Base-by-base conservation (phyloP, 2,888 invertebrate species). In the Drosophila neutralis region DNA sequence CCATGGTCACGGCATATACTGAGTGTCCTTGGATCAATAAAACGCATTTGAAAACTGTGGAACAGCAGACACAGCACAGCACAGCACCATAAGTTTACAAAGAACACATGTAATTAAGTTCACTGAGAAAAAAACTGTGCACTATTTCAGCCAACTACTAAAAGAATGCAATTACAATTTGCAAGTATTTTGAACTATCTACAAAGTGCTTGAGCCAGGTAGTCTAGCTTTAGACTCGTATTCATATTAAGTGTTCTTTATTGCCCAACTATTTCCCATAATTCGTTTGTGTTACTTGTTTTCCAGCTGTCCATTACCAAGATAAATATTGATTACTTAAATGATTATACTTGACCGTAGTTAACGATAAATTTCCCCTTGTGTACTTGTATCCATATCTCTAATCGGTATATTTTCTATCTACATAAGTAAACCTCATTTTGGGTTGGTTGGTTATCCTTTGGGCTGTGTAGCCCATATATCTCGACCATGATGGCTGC, bases 21-120 rank as follows among this genome's bases (percentile, higher is more conserved):
- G 76, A 68, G 63, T 80, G 83, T 69, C 89, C 87, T 84, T 88
- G 84, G 87, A 88, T 86, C 86, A 86, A 86, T 89, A 87, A 74
- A 73, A 69, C 72, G 76, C 88, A 83, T 78, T 84, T 83, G 54
- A 59, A 59, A 68, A 63, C 54, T 64, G 59, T 60, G 54, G 60
- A 80, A 60, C 61, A 49, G 54, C 33, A 36, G 33, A 49, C 53
- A 42, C 40, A 35, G 49, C 11, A 49, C 27, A 31, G 31, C 31
- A 31, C 31, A 36, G 18, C 35, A 42, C 59, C 38, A 21, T 10
- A 24, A 11, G n/a, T n/a, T 51, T 70, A 76, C 62, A 59, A 76
- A 52, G 15, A 42, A 61, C 62, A 73, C 18, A 56, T 38, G 35
- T 48, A 58, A 53, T 36, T 36, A 27, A 4, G 27, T 38, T 27